Percentiles rank a stretch among this genome's conserved stretches.
Evolutionary conservation across 2,113 vertebrate species (phyloP).

Genomic region (Oryzias melastigma): DNA sequence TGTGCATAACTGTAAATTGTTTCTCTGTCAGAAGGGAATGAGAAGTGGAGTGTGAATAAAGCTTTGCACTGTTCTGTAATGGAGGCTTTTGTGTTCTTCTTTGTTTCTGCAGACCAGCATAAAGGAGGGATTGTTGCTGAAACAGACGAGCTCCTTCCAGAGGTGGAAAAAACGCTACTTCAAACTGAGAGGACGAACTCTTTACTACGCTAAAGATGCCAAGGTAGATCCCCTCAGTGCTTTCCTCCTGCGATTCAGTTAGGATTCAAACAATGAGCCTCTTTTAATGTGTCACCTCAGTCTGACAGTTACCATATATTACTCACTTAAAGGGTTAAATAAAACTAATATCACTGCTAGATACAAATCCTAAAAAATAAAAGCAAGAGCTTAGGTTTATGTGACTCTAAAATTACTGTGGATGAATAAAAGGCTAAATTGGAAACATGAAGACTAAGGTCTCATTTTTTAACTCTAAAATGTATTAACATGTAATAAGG

Average conservation of each 20-base stretch:
- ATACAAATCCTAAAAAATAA: too few species aligned
- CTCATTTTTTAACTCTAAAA: too few species aligned
- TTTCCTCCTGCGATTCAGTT: not conserved
- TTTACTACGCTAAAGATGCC: slow-evolving; percentile 98
- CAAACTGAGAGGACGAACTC: slow-evolving; percentile 94
- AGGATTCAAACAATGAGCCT: not conserved
- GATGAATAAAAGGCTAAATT: too few species aligned
- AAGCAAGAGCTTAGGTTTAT: too few species aligned
- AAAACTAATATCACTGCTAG: not conserved
- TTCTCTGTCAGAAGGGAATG: slow-evolving; percentile 4
- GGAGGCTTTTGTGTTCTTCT: not conserved
- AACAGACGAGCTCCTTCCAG: slow-evolving; percentile 99
- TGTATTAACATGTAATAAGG: too few species aligned
- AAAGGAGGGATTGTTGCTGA: slow-evolving; percentile 93
- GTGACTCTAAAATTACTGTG: too few species aligned
- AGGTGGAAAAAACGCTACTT: slow-evolving; percentile 99
- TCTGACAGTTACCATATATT: not conserved
- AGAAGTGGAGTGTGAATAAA: not conserved
- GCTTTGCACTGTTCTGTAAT: slow-evolving; percentile 5
- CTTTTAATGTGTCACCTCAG: not conserved
- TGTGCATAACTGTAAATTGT: slow-evolving; percentile 51
- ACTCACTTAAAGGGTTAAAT: not conserved
- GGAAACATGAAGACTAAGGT: too few species aligned
- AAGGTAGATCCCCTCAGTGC: slow-evolving; percentile 81
- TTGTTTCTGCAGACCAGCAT: slow-evolving; percentile 87